A percentile compares a stretch with the other conserved stretches of the same genome.
Conservation (phyloP, 2,888 invertebrate species). For the Caenorhabditis doughertyi region DNA sequence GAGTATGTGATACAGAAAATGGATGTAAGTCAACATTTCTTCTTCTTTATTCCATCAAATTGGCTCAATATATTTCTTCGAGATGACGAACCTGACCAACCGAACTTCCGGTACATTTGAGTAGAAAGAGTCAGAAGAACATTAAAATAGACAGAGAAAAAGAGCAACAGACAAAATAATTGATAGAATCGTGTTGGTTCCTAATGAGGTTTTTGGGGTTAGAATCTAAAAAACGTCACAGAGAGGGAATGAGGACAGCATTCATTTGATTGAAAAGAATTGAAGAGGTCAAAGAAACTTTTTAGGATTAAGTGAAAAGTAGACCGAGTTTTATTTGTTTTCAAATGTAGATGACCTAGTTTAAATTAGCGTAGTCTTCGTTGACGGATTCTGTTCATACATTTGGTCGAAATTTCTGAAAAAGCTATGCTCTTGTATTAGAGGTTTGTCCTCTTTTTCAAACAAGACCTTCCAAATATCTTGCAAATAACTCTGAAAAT, state of each 20-base stretch:
- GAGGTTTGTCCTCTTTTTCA: too few relatives aligned
- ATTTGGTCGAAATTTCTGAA: too few relatives aligned
- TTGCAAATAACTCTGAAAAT: too few relatives aligned
- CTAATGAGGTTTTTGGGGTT: conserved; percentile 26
- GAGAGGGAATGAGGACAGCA: conserved; percentile 3
- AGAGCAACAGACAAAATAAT: conserved; percentile 22
- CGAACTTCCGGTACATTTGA: conserved; percentile 59
- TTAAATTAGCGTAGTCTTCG: too few relatives aligned
- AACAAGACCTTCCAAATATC: too few relatives aligned
- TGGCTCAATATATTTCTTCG: conserved; percentile 31
- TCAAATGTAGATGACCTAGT: conserved; percentile 7
- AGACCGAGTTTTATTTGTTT: not conserved
- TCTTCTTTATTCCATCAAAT: conserved; percentile 17
- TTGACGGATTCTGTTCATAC: too few relatives aligned
- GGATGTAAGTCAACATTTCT: conserved; percentile 67
- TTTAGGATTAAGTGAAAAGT: not conserved
- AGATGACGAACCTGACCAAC: conserved; percentile 6
- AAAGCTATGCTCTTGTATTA: too few relatives aligned
- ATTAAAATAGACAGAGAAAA: not conserved
- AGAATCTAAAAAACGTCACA: not conserved
- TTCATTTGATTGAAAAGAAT: conserved; percentile 25
- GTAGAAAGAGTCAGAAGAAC: conserved; percentile 1
- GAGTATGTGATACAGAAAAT: conserved; percentile 71
- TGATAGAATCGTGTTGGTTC: conserved; percentile 11
- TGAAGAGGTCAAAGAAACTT: conserved; percentile 11